phyloP scores from a whole-genome alignment of 2,888 invertebrate genomes.

The Hyppa rectilinea region DNA sequence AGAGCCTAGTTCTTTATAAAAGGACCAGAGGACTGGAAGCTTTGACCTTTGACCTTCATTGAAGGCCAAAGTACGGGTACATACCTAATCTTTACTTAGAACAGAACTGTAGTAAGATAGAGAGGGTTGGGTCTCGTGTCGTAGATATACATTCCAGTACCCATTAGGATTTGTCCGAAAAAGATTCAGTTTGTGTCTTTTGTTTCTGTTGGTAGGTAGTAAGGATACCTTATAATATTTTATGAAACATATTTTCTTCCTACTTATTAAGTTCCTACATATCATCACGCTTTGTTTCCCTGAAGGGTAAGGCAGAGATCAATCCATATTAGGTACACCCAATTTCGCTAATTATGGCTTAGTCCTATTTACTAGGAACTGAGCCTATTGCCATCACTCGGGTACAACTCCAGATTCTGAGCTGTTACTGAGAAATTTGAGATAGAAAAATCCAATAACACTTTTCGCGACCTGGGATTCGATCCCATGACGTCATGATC shows the following conservation, averaged over 20 bases:
- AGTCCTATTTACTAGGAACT: no score
- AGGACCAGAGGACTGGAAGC: constrained; percentile 31
- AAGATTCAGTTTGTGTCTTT: constrained; percentile 20
- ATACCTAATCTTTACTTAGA: constrained; percentile 56
- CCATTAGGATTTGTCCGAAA: constrained; percentile 46
- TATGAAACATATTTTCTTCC: not conserved
- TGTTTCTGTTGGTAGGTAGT: not conserved
- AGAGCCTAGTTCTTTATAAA: constrained; percentile 33
- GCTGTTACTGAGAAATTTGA: no score
- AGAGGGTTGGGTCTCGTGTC: constrained; percentile 49
- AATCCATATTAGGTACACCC: no score
- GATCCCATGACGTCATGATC: no score
- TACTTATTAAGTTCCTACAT: not conserved
- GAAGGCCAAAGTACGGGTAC: constrained; percentile 48
- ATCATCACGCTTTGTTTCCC: no score
- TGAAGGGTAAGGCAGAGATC: no score
- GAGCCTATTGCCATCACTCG: no score
- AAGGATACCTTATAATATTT: not conserved
- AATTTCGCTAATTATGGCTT: no score
- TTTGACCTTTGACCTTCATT: constrained; percentile 56
- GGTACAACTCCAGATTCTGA: no score
- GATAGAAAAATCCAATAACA: no score
- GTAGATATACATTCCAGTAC: constrained; percentile 46
- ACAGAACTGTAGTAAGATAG: constrained; percentile 38
- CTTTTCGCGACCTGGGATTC: no score